These are phyloP conservation scores for Drosophila eohydei DNA, from an alignment of 2,888 invertebrate species.

Conservation along the genomic window DNA sequence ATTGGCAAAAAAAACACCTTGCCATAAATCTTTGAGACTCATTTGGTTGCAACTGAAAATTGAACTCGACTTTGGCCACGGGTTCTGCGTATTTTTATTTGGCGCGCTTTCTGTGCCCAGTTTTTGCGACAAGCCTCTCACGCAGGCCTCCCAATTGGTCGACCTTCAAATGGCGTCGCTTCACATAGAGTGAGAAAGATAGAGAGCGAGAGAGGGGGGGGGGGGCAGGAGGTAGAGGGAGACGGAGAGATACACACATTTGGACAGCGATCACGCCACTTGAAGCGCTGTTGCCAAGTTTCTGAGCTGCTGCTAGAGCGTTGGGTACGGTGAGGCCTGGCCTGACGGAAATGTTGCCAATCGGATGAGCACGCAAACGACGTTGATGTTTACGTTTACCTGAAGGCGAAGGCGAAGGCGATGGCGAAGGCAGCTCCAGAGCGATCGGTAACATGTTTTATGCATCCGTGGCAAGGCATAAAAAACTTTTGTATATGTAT, in stretches of 20 bases:
- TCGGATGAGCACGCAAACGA: conserved; percentile 65
- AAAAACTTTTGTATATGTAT: conserved; percentile 41
- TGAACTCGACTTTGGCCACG: conserved; percentile 43
- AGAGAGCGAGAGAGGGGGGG: conserved; percentile 13
- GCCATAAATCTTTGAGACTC: conserved; percentile 71
- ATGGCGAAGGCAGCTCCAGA: conserved; percentile 48
- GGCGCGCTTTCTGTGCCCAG: conserved; percentile 63
- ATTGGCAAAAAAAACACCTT: conserved; percentile 60
- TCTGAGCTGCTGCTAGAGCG: conserved; percentile 36
- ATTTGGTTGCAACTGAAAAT: conserved; percentile 75
- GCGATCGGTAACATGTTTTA: conserved; percentile 77
- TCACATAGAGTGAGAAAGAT: conserved; percentile 31
- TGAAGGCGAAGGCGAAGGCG: conserved; percentile 65
- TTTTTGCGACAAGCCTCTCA: conserved; percentile 16
- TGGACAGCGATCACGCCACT: conserved; percentile 71
- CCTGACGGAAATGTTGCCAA: conserved; percentile 70
- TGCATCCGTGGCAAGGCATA: conserved; percentile 65
- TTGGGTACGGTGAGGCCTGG: conserved; percentile 34
- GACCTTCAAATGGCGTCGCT: conserved; percentile 73
- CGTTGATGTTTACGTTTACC: conserved; percentile 61
- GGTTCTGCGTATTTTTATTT: conserved; percentile 50
- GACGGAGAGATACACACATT: conserved; percentile 15
- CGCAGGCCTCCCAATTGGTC: conserved; percentile 39
- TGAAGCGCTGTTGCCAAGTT: conserved; percentile 67
- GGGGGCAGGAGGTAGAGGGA: not conserved